These are phyloP conservation scores for Tragelaphus imberbis DNA, from an alignment of 2,113 vertebrate species.

Conservation along the genomic window DNA sequence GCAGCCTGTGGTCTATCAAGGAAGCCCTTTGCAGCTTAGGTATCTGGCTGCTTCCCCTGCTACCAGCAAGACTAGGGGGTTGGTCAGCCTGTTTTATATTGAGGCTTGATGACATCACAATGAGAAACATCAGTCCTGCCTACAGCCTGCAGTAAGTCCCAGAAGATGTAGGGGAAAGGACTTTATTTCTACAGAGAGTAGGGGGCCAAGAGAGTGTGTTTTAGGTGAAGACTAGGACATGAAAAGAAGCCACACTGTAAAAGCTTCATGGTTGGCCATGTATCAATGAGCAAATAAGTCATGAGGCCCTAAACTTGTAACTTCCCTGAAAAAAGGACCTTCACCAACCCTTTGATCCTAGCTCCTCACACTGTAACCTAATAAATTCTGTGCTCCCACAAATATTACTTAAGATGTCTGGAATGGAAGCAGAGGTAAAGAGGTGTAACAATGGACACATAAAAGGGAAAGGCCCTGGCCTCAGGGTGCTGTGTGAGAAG, in stretches of 20 bases:
- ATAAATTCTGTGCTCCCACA: background rate
- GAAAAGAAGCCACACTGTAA: background rate
- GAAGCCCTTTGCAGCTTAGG: background rate
- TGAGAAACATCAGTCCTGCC: background rate
- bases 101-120: background rate
- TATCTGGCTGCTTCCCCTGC: background rate
- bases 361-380: background rate
- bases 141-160: background rate
- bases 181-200: background rate
- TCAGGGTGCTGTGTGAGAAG: background rate
- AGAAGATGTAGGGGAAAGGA: background rate
- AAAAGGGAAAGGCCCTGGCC: background rate
- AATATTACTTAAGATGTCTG: background rate
- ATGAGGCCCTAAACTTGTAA: background rate
- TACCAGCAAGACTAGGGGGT: background rate
- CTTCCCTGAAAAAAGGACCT: background rate
- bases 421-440: background rate
- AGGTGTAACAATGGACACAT: background rate
- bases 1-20: background rate
- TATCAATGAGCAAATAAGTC: conserved; percentile 23
- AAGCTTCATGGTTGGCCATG: background rate
- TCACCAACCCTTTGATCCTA: background rate
- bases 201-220: background rate
- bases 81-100: background rate
- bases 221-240: background rate